phyloP scores from a whole-genome alignment of 2,113 vertebrate genomes.

The Sinocyclocheilus maitianheensis region DNA sequence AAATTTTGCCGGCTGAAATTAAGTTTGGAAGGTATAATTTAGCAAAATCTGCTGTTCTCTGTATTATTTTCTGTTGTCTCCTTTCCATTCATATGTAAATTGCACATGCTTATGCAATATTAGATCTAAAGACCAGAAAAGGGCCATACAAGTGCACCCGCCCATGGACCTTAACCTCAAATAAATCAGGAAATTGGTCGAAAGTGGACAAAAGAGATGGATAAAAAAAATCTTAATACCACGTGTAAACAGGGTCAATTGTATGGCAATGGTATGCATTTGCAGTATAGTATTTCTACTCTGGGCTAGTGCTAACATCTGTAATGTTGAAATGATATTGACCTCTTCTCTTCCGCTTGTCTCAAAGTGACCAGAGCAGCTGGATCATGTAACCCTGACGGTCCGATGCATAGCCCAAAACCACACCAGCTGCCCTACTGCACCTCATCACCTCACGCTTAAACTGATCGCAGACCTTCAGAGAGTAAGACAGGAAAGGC shows the following conservation, averaged over 20 bases:
- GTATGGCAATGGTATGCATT: background rate
- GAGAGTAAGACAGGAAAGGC: slow-evolving; percentile 25
- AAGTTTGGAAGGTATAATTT: too few relatives aligned
- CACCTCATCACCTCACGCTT: slow-evolving; percentile 48
- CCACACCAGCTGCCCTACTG: slow-evolving; percentile 18
- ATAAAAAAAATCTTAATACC: background rate
- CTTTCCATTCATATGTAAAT: too few relatives aligned
- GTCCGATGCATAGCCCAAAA: background rate
- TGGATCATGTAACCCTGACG: slow-evolving; percentile 33
- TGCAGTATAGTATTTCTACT: slow-evolving; percentile 4
- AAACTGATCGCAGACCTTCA: slow-evolving; percentile 17
- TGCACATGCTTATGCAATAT: too few relatives aligned
- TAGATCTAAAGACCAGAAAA: too few relatives aligned
- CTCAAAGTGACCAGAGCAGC: slow-evolving; percentile 9
- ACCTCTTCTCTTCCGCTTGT: slow-evolving; percentile 29
- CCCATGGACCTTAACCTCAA: too few relatives aligned
- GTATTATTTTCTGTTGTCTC: too few relatives aligned
- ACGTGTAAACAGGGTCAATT: background rate
- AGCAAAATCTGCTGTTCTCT: too few relatives aligned
- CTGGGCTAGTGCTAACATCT: slow-evolving; percentile 19
- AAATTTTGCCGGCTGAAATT: too few relatives aligned
- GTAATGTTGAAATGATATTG: slow-evolving; percentile 1
- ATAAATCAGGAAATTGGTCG: too few relatives aligned
- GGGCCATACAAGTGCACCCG: too few relatives aligned
- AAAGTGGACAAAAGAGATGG: too few relatives aligned